Evolutionary conservation across 2,888 invertebrate species (phyloP), one percentile per base, ranked within the genome.

Genomic region (Oxystoma pomonae): DNA sequence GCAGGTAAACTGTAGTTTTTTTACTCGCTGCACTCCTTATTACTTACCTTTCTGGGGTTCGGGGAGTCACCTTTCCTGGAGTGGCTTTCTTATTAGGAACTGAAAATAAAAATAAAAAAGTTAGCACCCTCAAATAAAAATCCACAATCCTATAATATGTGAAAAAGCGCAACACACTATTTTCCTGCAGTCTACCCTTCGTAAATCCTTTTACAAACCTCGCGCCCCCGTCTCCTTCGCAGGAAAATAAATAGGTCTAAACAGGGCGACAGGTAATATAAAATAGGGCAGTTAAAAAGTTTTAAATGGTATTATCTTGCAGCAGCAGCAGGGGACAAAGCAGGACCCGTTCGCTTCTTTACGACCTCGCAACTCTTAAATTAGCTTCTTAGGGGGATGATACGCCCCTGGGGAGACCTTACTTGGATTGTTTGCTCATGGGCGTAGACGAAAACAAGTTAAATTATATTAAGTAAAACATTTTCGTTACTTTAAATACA

Each of bases 291-390:
- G 35, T 35, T 35, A 35, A 35, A 35, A 35, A 35, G 35, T 35
- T 35, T 35, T 35, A 35, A 35, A 12, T 35, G 35, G 35, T n/a
- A n/a, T 3, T 35, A 35, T 35, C 35, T 35, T 35, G 35, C 35
- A 35, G 35, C 35, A 35, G 35, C 35, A 35, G 35, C 35, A 35
- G 35, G 35, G 35, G 35, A 35, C 35, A 35, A 12, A 12, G 35
- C 35, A 35, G 35, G 35, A 35, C 35, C 35, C 35, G 35, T 35
- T 74, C 76, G 71, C 75, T 76, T 78, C 78, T 78, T 78, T 78
- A 78, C 76, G 76, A 76, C 75, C 3, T 74, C 71, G 68, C 66
- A 77, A 77, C 76, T 77, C 78, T 78, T 78, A 78, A 78, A 78
- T 78, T 78, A 78, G 78, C 77, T 75, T 35, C 35, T 35, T 35